Conservation (phyloP, 1,140 invertebrate genomes). For the Littorina saxatilis region DNA sequence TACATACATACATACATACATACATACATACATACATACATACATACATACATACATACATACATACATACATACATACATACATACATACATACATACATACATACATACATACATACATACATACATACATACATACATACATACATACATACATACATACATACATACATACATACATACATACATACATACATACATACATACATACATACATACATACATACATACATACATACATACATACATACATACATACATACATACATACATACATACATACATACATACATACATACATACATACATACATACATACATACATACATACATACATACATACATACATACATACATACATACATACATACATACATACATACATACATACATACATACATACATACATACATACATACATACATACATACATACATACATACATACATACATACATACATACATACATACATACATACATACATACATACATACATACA, state of each 20-base stretch:
- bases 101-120: not conserved
- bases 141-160: constrained; percentile 7
- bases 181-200: not conserved
- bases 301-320: not conserved
- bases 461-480: not conserved
- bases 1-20: not conserved
- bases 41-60: not conserved
- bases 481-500: not conserved
- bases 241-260: not conserved
- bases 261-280: constrained; percentile 7
- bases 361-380: constrained; percentile 9
- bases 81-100: not conserved
- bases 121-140: constrained; percentile 6
- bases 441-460: not conserved
- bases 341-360: not conserved
- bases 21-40: not conserved
- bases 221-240: constrained; percentile 12
- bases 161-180: not conserved
- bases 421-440: not conserved
- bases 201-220: constrained; percentile 23
- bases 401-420: constrained; percentile 1
- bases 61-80: not conserved
- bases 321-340: not conserved
- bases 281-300: constrained; percentile 21
- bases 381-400: constrained; percentile 17